Base-by-base conservation (phyloP, 2,797 vertebrate species). In the Sebastes matsubarae region DNA sequence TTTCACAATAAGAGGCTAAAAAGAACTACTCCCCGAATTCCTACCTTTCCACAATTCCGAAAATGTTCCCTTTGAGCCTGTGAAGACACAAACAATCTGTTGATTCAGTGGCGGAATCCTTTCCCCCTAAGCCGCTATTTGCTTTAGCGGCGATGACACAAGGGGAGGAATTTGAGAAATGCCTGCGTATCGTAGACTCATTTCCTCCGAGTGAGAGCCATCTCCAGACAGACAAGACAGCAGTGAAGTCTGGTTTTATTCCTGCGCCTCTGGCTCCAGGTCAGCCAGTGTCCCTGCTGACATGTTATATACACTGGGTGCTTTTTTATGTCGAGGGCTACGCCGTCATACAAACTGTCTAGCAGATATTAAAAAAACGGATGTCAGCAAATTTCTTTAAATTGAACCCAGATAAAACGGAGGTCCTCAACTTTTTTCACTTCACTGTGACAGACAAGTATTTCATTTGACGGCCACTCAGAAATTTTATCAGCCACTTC, bases 161-260 rank as follows among this genome's bases (percentile, higher is more conserved):
- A 90, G 89, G 80, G 70, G 30, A 95, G 87, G 94, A 94, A 95
- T 94, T 92, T 90, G 85, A 93, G 89, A 84, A 91, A 94, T 93
- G 93, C 83, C 82, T 38, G 81, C 79, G 89, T 77, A 81, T 83
- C 84, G 24, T 58, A 91, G 91, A 75, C 91, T 92, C 86, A 92
- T 94, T 93, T 91, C 92, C 92, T 93, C 80, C 42, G 24, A 84
- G 80, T 1, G 76, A 85, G 81, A 91, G 80, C 75, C 84, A 73
- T 86, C 87, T 90, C 85, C 81, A 92, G 88, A 92, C 85, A 88
- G 88, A 88, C 81, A 68, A 75, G 82, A 72, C 86, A 76, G 82
- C 75, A 67, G 77, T 81, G 76, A 90, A 84, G 84, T 89, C 73
- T 3, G 6, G 91, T 90, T 91, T 88, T 88, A 89, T 86, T 87